Percentiles rank a stretch among this genome's conserved stretches.
phyloP scores from a whole-genome alignment of 1,140 invertebrate species.

The Bombyx mori region ASM3026992v2 NC_085130.1:12529501-12530000 shows the following conservation, averaged over 20 bases:
- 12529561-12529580: constrained; percentile 16
- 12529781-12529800: too few relatives aligned
- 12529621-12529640: constrained; percentile 12
- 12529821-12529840: constrained; percentile 3
- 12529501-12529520: constrained; percentile 2
- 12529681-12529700: constrained; percentile 14
- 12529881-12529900: neutral
- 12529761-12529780: too few relatives aligned
- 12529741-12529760: constrained; percentile 7
- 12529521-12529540: neutral
- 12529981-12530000: neutral
- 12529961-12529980: too few relatives aligned
- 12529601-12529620: constrained; percentile 15
- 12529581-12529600: constrained; percentile 19
- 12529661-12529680: constrained; percentile 12
- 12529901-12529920: too few relatives aligned
- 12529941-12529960: too few relatives aligned
- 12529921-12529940: too few relatives aligned
- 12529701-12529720: constrained; percentile 20
- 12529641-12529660: constrained; percentile 7
- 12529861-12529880: neutral
- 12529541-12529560: constrained; percentile 3
- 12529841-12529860: constrained; percentile 8
- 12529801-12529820: constrained; percentile 1
- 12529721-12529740: constrained; percentile 8